Evolutionary conservation across 1,140 invertebrate genomes (phyloP).

Genomic region (Kradibia gibbosae): DNA sequence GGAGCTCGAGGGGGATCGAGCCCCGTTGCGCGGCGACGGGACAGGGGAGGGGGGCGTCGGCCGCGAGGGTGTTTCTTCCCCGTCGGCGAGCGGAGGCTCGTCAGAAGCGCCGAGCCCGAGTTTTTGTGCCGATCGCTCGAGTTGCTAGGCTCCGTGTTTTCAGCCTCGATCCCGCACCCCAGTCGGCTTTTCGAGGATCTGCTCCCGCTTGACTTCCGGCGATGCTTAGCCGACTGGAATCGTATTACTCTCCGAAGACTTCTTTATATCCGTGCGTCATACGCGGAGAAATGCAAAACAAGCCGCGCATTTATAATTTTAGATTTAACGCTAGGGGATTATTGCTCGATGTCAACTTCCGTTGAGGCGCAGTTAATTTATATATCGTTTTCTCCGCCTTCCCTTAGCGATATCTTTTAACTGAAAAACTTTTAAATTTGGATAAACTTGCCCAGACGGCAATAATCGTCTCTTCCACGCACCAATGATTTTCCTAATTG

Average conservation of each 20-base stretch:
- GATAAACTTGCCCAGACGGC: background rate
- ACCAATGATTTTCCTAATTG: background rate
- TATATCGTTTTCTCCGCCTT: no score
- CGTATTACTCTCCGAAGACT: no score
- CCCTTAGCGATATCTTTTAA: background rate
- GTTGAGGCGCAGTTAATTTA: no score
- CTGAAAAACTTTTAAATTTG: background rate
- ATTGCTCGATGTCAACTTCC: no score
- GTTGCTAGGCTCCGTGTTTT: background rate
- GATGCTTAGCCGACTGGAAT: no score
- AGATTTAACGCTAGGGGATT: no score
- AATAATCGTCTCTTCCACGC: background rate
- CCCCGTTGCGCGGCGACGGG: no score
- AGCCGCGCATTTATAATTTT: no score
- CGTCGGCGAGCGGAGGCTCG: background rate
- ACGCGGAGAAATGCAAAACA: no score
- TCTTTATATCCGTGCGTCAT: no score
- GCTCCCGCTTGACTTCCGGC: no score
- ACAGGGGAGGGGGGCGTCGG: background rate
- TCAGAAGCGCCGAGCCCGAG: background rate
- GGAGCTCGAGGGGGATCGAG: no score
- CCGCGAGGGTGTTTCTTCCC: background rate
- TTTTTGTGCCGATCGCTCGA: background rate
- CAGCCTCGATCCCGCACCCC: background rate
- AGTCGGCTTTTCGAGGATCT: background rate